Evolutionary conservation across 2,888 invertebrate species (phyloP).

Genomic region (Masnerella sp.): DNA sequence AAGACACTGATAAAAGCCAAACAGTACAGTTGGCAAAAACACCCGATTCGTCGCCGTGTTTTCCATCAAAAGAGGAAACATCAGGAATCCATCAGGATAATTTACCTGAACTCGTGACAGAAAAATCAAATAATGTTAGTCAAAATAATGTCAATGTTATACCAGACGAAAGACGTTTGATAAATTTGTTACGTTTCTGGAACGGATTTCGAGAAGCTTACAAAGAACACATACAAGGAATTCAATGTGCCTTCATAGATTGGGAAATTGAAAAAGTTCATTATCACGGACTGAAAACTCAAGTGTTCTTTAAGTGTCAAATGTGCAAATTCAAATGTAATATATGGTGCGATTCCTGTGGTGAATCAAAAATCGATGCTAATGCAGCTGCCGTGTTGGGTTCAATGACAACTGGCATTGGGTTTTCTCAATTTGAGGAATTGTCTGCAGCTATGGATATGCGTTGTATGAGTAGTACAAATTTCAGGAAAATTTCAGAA

Average conservation of each 20-base stretch:
- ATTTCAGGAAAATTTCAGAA: neutral
- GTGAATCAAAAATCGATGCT: neutral
- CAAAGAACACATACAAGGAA: neutral
- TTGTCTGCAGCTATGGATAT: neutral
- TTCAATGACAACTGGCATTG: neutral
- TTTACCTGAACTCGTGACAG: no score
- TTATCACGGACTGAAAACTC: neutral
- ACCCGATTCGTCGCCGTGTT: no score
- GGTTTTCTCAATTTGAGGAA: neutral
- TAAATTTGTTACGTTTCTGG: neutral
- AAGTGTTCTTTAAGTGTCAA: neutral
- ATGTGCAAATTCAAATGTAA: neutral
- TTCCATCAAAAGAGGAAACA: no score
- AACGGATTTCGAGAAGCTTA: neutral
- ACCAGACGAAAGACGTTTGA: neutral
- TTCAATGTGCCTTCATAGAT: neutral
- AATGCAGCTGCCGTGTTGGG: neutral
- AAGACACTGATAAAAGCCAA: no score
- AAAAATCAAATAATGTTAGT: no score
- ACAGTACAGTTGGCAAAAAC: no score
- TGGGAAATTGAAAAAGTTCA: neutral
- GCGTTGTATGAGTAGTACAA: neutral
- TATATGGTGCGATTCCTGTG: neutral
- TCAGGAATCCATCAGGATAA: no score
- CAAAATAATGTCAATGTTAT: no score